Base-by-base conservation (phyloP, 2,113 vertebrate genomes). In the Syngnathoides biaculeatus region DNA sequence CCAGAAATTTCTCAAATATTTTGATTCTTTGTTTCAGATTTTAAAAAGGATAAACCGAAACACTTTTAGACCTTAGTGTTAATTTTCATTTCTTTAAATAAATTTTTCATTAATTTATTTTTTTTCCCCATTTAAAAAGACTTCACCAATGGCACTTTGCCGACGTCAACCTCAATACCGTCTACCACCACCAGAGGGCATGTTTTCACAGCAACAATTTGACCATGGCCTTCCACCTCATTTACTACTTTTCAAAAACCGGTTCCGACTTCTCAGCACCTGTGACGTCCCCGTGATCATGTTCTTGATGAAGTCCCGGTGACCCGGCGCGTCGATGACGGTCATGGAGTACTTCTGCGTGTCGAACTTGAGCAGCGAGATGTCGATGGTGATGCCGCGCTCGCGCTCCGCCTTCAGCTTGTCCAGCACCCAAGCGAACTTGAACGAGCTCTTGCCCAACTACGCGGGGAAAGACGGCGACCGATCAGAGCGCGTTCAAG, bases 261-360 rank as follows among this genome's bases (percentile, higher is more conserved):
- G 30, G 6, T 35, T 35, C 6, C 6, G 30, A 35, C 30, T 48
- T 48, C 45, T 10, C 2, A 20, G 8, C 19, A 65, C 93, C 91
- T 93, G 93, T 0, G 92, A 93, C 0, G 93, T 93, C n/a, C 92
- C 93, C 0, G 93, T 94, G n/a, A 94, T 92, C 93, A 94, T 94
- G 79, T 94, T 94, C 38, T 94, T 94, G 17, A 93, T 93, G 74
- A 94, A 94, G 70, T 94, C 93, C 2, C 93, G 88, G 67, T 93
- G 93, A 0, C 93, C 93, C 0, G 93, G 93, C 2, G 92, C 93
- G 24, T 94, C 93, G 48, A 94, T 94, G 42, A 94, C 89, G 0
- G 93, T 94, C 72, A 94, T 91, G 1, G 77, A 83, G 74, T 82
- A 93, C 66, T 89, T 92, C 26, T 92, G 89, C 0, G 93, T 94